These are phyloP conservation scores for Drosophila bipectinata DNA, from an alignment of 1,140 invertebrate genomes.

Conservation along the genomic window DNA sequence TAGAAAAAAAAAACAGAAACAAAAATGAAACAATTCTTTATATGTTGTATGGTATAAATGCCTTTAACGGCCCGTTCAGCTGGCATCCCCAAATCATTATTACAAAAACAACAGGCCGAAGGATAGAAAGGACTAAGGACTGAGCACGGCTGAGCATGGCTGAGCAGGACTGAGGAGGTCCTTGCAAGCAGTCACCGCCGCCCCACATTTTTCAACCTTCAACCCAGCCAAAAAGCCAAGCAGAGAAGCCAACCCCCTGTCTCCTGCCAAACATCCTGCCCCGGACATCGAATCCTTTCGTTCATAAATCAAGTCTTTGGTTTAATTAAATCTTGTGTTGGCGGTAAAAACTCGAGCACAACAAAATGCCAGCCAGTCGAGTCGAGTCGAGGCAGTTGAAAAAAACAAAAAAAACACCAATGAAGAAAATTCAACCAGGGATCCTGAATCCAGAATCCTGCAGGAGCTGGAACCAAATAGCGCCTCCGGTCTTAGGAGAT, in stretches of 20 bases:
- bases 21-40: conserved; percentile 65
- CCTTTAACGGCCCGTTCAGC: conserved; percentile 78
- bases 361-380: conserved; percentile 46
- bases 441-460: conserved; percentile 13
- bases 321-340: conserved; percentile 84
- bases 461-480: conserved; percentile 8
- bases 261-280: conserved; percentile 29
- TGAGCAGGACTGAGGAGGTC: neutral
- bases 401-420: conserved; percentile 2
- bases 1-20: neutral
- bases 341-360: conserved; percentile 81
- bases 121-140: neutral
- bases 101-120: conserved; percentile 59
- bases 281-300: conserved; percentile 81
- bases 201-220: conserved; percentile 73
- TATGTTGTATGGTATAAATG: conserved; percentile 62
- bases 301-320: conserved; percentile 84
- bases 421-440: conserved; percentile 4
- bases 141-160: neutral
- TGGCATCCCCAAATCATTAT: conserved; percentile 78
- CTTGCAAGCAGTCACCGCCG: conserved; percentile 18
- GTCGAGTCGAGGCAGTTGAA: conserved; percentile 11
- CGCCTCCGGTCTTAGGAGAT: conserved; percentile 46
- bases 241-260: conserved; percentile 2
- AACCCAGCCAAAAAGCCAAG: conserved; percentile 35